Base-by-base conservation (phyloP, 1,140 invertebrate genomes). In the Drosophila ambigua region DNA sequence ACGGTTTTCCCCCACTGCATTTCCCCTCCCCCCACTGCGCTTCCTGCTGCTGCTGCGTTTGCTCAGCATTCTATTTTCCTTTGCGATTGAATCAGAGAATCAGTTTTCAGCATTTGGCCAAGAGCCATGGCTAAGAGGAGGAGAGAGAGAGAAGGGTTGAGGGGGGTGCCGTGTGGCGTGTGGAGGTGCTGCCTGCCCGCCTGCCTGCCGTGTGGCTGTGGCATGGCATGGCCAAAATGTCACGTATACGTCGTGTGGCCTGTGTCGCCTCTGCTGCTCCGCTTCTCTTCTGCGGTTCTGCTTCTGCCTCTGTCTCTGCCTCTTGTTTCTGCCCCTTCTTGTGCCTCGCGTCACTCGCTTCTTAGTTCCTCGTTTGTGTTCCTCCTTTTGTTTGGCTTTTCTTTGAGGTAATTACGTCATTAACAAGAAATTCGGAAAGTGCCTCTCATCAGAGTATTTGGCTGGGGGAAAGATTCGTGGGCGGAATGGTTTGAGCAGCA, bases 211-310 rank as follows among this genome's bases (percentile, higher is more conserved):
- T 59, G 60, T 64, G 73, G 62, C 61, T 53, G 28, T 69, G 63
- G 67, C 72, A 71, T 59, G 72, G 72, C 54, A 50, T 85, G 77
- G 77, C 81, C 72, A 74, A 85, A 85, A 87, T 85, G 78, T 85
- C 81, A 85, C 81, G 82, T 85, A 85, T 87, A 87, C 82, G 81
- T 78, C 81, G 82, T 85, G 81, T 85, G 81, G 82, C 81, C 83
- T 79, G 72, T 39, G 35, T 13, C 35, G 35, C 31, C 31, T 11
- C 1, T 11, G 11, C 9, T 35, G 50, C 75, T 67, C 57, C 46
- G 54, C 82, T 66, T 73, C 67, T 39, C n/a, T 41, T 20, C 35
- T 20, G 31, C 26, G 31, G 31, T 31, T 31, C 3, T 46, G 61
- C 31, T 31, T 20, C 15, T 13, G 61, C 31, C 45, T 20, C 15